phyloP scores from a whole-genome alignment of 2,888 invertebrate species.

The Macropis europaea region DNA sequence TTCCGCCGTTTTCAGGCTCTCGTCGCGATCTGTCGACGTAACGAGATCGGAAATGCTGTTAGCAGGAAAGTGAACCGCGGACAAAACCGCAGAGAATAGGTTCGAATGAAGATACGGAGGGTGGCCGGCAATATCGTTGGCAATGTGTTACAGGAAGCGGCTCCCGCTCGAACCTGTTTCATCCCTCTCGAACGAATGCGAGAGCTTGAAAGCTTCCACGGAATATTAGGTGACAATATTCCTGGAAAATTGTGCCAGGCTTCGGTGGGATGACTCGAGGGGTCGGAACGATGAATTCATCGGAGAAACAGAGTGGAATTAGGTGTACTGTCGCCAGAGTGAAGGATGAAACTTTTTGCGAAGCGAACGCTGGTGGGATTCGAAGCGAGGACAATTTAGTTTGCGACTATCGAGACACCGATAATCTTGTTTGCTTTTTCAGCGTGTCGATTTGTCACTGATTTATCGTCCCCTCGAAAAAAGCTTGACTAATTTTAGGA shows the following conservation, averaged over 20 bases:
- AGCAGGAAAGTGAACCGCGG: constrained; percentile 43
- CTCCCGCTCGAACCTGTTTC: constrained; percentile 27
- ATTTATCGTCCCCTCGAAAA: constrained; percentile 1
- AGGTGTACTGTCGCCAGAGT: not conserved
- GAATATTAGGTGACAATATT: not conserved
- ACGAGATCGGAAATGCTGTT: constrained; percentile 41
- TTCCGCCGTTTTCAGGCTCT: not conserved
- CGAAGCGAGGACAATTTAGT: constrained; percentile 4
- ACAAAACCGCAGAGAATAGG: constrained; percentile 36
- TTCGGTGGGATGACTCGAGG: not conserved
- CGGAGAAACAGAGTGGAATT: not conserved
- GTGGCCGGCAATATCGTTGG: constrained; percentile 55
- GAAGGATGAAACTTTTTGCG: not conserved
- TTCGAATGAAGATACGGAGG: constrained; percentile 55
- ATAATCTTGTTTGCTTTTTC: not conserved
- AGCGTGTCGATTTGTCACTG: not conserved
- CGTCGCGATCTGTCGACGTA: too few species aligned
- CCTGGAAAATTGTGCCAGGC: not conserved
- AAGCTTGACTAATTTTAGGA: not conserved
- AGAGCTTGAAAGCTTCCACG: too few species aligned
- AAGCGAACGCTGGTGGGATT: not conserved
- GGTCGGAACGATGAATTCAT: not conserved
- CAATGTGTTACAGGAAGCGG: constrained; percentile 52
- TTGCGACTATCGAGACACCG: not conserved
- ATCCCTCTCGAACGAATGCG: constrained; percentile 6